These are phyloP conservation scores for Valencia hispanica DNA, from an alignment of 2,797 vertebrate species.

Conservation along the genomic window DNA sequence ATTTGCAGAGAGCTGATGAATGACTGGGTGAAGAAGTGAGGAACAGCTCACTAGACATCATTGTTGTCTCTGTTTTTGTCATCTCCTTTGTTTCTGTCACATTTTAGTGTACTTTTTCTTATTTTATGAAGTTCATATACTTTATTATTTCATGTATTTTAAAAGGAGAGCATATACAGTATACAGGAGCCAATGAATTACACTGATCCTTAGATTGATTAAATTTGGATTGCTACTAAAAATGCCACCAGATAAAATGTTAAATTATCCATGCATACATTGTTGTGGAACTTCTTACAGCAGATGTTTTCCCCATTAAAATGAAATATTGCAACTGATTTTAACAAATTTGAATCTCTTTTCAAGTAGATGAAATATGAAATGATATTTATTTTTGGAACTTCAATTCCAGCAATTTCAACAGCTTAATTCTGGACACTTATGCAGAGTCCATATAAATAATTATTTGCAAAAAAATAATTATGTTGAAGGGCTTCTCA, in stretches of 20 bases:
- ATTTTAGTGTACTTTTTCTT: slow-evolving; percentile 5
- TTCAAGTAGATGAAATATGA: neutral
- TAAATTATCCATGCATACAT: neutral
- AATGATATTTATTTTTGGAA: slow-evolving; percentile 18
- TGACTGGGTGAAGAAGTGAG: slow-evolving; percentile 32
- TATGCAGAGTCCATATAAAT: neutral
- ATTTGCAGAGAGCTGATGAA: slow-evolving; percentile 46
- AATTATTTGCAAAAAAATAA: neutral
- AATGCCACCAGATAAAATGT: neutral
- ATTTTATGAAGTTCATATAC: slow-evolving; percentile 9
- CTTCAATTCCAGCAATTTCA: neutral
- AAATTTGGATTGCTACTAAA: neutral
- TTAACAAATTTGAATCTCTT: neutral
- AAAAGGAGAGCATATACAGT: slow-evolving; percentile 49
- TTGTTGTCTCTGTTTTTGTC: slow-evolving; percentile 26
- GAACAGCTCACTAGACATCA: slow-evolving; percentile 29
- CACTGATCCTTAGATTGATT: neutral
- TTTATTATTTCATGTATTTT: slow-evolving; percentile 21
- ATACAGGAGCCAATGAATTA: neutral
- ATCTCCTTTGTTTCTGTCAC: slow-evolving; percentile 44
- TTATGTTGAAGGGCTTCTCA: slow-evolving; percentile 11
- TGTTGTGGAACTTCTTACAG: neutral
- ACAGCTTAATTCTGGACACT: slow-evolving; percentile 8
- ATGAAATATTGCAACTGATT: neutral
- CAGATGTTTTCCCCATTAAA: neutral